phyloP scores from a whole-genome alignment of 2,113 vertebrate species.

The Pseudonaja textilis region DNA sequence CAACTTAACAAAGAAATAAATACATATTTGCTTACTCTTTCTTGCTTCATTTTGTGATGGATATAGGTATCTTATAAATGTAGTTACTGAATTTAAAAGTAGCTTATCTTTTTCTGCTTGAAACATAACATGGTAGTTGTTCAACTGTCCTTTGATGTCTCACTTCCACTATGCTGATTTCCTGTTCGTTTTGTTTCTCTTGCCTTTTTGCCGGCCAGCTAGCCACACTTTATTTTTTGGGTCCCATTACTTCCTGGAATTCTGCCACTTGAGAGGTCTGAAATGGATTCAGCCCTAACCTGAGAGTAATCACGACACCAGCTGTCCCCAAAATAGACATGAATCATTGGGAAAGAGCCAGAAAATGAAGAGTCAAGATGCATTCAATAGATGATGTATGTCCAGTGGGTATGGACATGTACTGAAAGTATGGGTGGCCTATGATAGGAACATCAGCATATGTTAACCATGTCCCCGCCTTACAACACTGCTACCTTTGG shows the following conservation, averaged over 20 bases:
- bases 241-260: neutral
- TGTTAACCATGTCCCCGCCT: slow-evolving; percentile 18
- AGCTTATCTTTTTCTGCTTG: neutral
- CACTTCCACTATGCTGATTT: neutral
- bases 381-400: slow-evolving; percentile 1
- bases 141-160: neutral
- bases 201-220: neutral
- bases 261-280: slow-evolving; percentile 10
- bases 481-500: slow-evolving; percentile 1
- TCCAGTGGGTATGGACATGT: neutral
- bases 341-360: slow-evolving; percentile 36
- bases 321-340: slow-evolving; percentile 51
- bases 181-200: neutral
- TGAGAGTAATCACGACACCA: slow-evolving; percentile 28
- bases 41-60: neutral
- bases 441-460: neutral
- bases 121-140: neutral
- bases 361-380: slow-evolving; percentile 50
- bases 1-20: neutral
- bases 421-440: neutral
- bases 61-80: neutral
- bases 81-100: neutral
- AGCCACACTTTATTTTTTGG: neutral
- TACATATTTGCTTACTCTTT: neutral
- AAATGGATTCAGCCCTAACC: slow-evolving; percentile 41